Evolutionary conservation across 2,888 invertebrate species (phyloP).

Genomic region (Heliconius ethilla): DNA sequence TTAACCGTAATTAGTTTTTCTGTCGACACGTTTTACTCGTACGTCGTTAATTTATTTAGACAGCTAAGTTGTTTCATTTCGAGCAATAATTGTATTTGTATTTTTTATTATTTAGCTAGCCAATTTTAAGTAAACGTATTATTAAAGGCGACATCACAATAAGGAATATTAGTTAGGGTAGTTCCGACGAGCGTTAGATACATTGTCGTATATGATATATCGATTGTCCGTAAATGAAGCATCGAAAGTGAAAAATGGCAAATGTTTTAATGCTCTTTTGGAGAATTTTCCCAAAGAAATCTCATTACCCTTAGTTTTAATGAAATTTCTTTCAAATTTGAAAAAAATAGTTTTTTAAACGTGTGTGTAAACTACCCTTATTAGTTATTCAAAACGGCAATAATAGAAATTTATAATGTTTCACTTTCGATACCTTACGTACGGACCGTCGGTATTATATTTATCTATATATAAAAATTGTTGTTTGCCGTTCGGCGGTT

Average conservation of each 20-base stretch:
- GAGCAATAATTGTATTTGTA: slow-evolving; percentile 69
- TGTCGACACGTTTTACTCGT: not conserved
- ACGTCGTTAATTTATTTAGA: slow-evolving; percentile 72
- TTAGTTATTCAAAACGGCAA: too few species aligned
- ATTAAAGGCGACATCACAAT: slow-evolving; percentile 75
- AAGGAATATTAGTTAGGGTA: slow-evolving; percentile 65
- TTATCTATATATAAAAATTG: not conserved
- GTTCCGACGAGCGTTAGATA: slow-evolving; percentile 70
- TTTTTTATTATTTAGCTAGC: slow-evolving; percentile 72
- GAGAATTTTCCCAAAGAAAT: too few species aligned
- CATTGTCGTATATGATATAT: slow-evolving; percentile 50
- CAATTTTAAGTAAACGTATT: slow-evolving; percentile 69
- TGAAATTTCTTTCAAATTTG: too few species aligned
- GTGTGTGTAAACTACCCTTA: too few species aligned
- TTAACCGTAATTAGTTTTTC: slow-evolving; percentile 39
- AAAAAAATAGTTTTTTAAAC: too few species aligned
- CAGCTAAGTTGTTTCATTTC: slow-evolving; percentile 65
- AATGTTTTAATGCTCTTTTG: too few species aligned
- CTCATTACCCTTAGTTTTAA: too few species aligned
- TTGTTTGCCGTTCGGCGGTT: slow-evolving; percentile 59
- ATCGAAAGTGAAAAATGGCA: too few species aligned
- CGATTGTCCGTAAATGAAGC: too few species aligned
- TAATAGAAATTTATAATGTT: too few species aligned
- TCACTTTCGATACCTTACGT: too few species aligned
- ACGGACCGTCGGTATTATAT: too few species aligned